Percentiles rank a stretch among this genome's conserved stretches.
These are phyloP conservation scores for Pithys albifrons DNA, from an alignment of 2,113 vertebrate species.

Conservation along the genomic window DNA sequence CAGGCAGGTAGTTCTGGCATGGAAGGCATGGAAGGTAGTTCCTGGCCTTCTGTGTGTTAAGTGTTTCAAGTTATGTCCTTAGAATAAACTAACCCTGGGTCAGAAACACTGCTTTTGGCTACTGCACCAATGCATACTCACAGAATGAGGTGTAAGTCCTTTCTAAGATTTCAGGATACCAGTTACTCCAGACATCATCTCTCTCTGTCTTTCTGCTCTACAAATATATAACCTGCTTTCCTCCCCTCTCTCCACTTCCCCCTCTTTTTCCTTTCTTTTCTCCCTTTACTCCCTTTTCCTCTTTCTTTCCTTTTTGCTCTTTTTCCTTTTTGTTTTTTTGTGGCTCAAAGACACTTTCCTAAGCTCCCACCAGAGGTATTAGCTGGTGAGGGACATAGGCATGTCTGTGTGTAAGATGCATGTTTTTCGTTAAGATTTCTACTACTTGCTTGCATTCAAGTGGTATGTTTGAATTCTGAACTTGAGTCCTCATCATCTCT, in stretches of 20 bases:
- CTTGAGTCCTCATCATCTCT: background rate
- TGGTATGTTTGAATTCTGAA: background rate
- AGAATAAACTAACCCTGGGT: background rate
- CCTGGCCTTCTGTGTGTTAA: rapidly evolving
- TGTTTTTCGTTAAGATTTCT: background rate
- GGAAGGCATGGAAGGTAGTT: background rate
- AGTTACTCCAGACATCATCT: background rate
- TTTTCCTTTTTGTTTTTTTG: background rate
- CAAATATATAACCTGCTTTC: background rate
- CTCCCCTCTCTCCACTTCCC: too few species aligned
- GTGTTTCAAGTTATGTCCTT: background rate
- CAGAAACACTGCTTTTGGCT: background rate
- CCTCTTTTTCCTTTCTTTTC: too few species aligned
- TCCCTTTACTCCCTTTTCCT: background rate
- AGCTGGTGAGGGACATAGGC: background rate
- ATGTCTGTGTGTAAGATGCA: background rate
- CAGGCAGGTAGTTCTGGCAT: too few species aligned
- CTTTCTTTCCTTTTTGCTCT: too few species aligned
- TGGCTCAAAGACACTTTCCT: background rate
- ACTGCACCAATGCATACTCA: background rate
- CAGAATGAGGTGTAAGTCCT: background rate
- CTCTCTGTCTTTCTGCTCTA: background rate
- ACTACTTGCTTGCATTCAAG: background rate
- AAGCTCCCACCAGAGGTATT: background rate
- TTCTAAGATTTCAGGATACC: background rate